Evolutionary conservation across 2,113 vertebrate genomes (phyloP).

Genomic region (Pteruthius melanotis): DNA sequence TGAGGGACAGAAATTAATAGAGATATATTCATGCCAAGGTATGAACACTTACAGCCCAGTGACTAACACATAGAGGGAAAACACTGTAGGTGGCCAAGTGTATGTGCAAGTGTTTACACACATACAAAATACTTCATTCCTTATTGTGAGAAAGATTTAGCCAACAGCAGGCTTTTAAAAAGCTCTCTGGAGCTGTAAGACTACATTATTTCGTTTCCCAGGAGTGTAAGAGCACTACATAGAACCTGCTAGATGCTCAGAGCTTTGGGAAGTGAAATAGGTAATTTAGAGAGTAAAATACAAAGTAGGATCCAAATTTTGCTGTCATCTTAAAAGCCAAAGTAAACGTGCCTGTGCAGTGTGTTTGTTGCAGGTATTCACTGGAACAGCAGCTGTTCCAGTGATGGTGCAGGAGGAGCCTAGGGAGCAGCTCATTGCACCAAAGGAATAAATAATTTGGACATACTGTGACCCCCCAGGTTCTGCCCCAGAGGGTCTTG

Average conservation of each 20-base stretch:
- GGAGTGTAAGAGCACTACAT: background rate
- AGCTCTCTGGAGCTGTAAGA: background rate
- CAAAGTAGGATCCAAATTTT: background rate
- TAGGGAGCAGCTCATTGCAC: accelerated
- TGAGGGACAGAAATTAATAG: background rate
- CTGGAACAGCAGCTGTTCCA: too few relatives aligned
- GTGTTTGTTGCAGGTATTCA: accelerated
- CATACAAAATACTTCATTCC: background rate
- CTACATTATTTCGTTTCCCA: background rate
- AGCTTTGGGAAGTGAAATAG: background rate
- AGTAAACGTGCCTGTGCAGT: background rate
- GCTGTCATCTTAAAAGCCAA: background rate
- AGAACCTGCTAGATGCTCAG: background rate
- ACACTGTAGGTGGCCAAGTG: background rate
- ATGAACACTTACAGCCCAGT: background rate
- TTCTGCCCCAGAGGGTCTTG: background rate
- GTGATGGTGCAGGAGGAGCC: background rate
- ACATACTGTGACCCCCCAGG: background rate
- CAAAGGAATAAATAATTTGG: background rate
- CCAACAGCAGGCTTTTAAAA: background rate
- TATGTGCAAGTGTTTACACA: background rate
- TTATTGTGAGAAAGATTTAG: background rate
- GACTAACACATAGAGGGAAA: background rate
- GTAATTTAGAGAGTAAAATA: background rate
- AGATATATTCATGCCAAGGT: background rate